Base-by-base conservation (phyloP, 2,888 invertebrate species). In the Hemithea aestivaria region DNA sequence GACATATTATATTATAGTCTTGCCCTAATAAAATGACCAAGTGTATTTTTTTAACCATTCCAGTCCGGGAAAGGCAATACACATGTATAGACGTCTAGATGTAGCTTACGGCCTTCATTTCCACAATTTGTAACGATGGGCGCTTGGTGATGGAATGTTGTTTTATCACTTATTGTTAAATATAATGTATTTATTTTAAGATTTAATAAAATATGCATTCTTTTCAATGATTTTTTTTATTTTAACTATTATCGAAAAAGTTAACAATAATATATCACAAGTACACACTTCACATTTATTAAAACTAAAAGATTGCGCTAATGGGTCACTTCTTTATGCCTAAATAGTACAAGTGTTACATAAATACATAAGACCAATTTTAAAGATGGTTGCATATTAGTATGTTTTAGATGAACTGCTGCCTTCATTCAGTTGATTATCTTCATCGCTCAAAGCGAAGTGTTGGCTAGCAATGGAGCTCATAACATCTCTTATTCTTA, bases 121-220 rank as follows among this genome's bases (percentile, higher is more conserved):
- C 24, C 20, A 40, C 40, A 47, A 34, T 38, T 34, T 40, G 44
- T 28, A 39, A 45, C 30, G 52, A 42, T 40, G 53, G 56, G 48
- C 42, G 63, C 62, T 62, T 58, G 79, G 78, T 80, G 77, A 71
- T 56, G 79, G 81, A 78, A 61, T 69, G 73, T 77, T 80, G 67
- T 73, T 70, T 69, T 71, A 72, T 72, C 68, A 71, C 66, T 52
- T 51, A 51, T 60, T 65, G 58, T 71, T 73, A 76, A 71, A 71
- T 70, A 62, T 62, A 65, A 62, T 71, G 53, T 80, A 76, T 79
- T 79, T 79, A 78, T 78, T 73, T 67, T 79, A 82, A 77, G 76
- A 68, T 69, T 57, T 66, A 82, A 50, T 78, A 77, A 80, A 78
- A 76, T 70, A 75, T 73, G 66, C 71, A 73, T 73, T 73, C 69